Evolutionary conservation across 2,888 invertebrate genomes (phyloP), one percentile per base, ranked within the genome.

Genomic region (Cremastobaeus sp.): DNA sequence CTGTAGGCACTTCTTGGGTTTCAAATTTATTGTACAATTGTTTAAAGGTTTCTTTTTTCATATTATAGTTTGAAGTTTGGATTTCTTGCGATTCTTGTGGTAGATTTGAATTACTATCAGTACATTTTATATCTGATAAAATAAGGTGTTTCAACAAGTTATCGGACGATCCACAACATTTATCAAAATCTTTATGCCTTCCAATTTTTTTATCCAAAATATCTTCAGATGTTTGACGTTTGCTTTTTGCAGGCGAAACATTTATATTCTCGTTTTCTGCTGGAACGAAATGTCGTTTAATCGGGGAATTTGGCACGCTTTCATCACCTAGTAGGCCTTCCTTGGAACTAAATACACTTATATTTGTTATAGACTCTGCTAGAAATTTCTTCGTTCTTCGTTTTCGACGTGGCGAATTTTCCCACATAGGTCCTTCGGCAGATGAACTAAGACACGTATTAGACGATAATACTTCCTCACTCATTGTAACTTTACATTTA

Each of bases 401-500:
- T 8, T 73, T 78, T 35, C 72, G 78, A 11, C 73, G 78, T 0
- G 87, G 84, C 0, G 85, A 85, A 43, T 81, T 84, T 0, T 78
- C 81, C 83, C 82, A 85, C 60, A 83, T 83, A 0, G 82, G 76
- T 5, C 81, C 77, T 59, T 79, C 80, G 60, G 66, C 76, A 17
- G 77, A 83, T 41, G 73, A 83, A 59, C 76, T 79, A 2, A 81
- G 74, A n/a, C 80, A 77, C 9, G 75, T 81, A 9, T 60, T 81
- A 1, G 78, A 79, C 28, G 80, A 80, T 14, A 85, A 78, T 21
- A 86, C 82, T 41, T 87, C 85, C 15, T 85, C 85, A 76, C 85
- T 86, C 6, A 85, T 86, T 0, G 86, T 86, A 2, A 87, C 85
- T 6, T 85, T 80, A 66, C 87, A 87, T 25, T 82, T 86, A 3